Evolutionary conservation across 1,140 invertebrate genomes (phyloP).

Genomic region (Cecropterus lyciades): DNA sequence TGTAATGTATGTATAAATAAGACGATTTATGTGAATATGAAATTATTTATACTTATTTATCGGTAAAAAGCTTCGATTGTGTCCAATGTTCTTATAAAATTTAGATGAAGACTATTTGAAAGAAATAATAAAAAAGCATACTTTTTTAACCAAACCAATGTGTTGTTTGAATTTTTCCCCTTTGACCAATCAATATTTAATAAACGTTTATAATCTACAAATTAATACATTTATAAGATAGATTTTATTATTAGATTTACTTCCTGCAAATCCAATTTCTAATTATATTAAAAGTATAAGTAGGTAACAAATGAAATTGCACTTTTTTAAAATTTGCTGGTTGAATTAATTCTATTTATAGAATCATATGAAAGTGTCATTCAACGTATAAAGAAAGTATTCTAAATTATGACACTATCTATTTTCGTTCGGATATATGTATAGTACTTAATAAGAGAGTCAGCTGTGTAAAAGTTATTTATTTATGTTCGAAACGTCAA

Average conservation of each 20-base stretch:
- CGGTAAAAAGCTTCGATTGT: conserved; percentile 84
- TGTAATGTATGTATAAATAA: conserved; percentile 84
- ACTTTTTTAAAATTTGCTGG: too few species aligned
- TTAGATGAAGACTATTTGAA: conserved; percentile 84
- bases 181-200: background rate
- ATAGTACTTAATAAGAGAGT: conserved; percentile 12
- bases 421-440: too few species aligned
- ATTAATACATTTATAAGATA: too few species aligned
- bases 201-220: too few species aligned
- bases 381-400: too few species aligned
- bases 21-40: conserved; percentile 83
- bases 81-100: conserved; percentile 84
- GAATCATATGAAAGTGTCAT: too few species aligned
- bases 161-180: conserved; percentile 58
- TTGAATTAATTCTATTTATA: too few species aligned
- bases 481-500: conserved; percentile 79
- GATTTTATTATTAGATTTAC: too few species aligned
- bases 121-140: conserved; percentile 83
- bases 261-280: too few species aligned
- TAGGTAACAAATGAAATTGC: too few species aligned
- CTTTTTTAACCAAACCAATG: conserved; percentile 82
- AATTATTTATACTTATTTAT: conserved; percentile 85
- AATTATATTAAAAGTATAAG: too few species aligned
- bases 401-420: too few species aligned
- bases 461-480: conserved; percentile 79